phyloP scores from a whole-genome alignment of 2,888 invertebrate species.

The Aphodius granarius region DNA sequence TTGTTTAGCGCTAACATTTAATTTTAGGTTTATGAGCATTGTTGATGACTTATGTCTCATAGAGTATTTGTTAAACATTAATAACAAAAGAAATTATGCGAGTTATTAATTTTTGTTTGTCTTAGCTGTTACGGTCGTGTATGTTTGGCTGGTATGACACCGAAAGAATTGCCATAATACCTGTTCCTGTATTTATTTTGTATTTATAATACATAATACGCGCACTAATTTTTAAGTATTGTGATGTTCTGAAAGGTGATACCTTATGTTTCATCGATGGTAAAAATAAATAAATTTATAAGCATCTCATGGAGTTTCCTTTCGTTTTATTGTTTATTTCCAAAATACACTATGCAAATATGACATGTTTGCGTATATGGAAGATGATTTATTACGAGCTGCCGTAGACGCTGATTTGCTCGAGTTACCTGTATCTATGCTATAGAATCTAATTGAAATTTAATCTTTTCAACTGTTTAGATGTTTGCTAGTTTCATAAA shows the following conservation, averaged over 20 bases:
- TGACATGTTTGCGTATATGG: no score
- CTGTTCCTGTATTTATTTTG: background rate
- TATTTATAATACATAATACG: background rate
- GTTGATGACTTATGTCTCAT: background rate
- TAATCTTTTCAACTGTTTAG: no score
- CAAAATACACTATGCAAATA: no score
- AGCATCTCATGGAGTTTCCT: background rate
- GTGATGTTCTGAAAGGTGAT: background rate
- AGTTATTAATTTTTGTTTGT: background rate
- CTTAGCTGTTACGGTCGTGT: background rate
- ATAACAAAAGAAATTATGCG: background rate
- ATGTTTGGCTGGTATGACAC: background rate
- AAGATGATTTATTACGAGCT: no score
- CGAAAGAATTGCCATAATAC: background rate
- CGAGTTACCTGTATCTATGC: no score
- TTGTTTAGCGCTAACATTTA: background rate
- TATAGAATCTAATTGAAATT: no score
- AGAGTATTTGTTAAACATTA: background rate
- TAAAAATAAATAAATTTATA: background rate
- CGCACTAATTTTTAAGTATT: background rate
- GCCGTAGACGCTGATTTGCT: no score
- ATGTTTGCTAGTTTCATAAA: no score
- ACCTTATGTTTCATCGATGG: background rate
- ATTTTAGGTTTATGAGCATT: background rate
- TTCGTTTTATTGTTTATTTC: no score